A percentile compares a stretch with the other conserved stretches of the same genome.
Conservation (phyloP, 2,113 vertebrate species). For the Sialia sialis region DNA sequence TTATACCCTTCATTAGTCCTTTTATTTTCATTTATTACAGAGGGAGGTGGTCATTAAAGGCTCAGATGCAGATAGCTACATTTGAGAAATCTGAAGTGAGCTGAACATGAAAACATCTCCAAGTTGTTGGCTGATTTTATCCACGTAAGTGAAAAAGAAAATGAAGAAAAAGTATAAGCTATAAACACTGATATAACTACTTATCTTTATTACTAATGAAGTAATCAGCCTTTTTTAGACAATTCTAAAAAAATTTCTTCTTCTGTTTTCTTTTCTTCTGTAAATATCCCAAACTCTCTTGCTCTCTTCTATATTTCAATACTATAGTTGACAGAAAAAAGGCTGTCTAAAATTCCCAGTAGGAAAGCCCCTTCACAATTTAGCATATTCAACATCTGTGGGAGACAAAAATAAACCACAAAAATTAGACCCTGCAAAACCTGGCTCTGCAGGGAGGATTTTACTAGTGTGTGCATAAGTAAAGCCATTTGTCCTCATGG, state of each 20-base stretch:
- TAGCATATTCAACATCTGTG: conserved; percentile 5
- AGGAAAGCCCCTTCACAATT: background rate
- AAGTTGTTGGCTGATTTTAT: background rate
- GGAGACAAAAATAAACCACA: conserved; percentile 30
- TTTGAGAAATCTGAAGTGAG: background rate
- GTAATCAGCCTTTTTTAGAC: background rate
- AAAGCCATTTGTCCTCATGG: conserved; percentile 40
- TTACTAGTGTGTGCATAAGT: conserved; percentile 39
- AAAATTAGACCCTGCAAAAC: background rate
- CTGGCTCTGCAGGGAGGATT: background rate
- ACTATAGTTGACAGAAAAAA: background rate
- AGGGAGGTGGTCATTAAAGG: background rate
- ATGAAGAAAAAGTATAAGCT: background rate
- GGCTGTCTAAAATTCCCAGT: background rate
- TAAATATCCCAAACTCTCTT: background rate
- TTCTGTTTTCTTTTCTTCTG: background rate
- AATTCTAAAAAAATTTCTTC: background rate
- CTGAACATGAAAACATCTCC: background rate
- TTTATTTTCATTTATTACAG: background rate
- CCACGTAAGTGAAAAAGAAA: background rate
- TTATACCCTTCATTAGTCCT: background rate
- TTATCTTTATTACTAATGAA: background rate
- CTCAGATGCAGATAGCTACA: background rate
- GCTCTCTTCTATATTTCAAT: background rate
- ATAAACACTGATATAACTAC: background rate